A percentile compares a stretch with the other conserved stretches of the same genome.
These are phyloP conservation scores for Pristionchus exspectatus DNA, from an alignment of 2,888 invertebrate species.

Conservation along the genomic window DNA sequence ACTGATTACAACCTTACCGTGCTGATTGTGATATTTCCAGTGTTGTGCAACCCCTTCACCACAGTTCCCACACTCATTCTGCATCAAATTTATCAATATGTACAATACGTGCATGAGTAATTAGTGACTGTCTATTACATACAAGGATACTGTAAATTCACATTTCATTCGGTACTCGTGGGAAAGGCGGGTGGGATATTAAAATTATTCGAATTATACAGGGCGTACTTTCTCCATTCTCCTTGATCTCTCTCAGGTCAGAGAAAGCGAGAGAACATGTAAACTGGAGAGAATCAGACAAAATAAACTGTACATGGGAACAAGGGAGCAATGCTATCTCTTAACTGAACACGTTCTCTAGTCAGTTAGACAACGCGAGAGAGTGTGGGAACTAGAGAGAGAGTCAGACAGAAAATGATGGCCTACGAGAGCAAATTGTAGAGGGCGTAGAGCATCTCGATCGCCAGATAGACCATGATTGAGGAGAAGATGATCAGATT, in stretches of 20 bases:
- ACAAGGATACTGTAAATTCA: neutral
- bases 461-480: neutral
- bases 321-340: neutral
- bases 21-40: neutral
- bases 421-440: neutral
- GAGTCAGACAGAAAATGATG: neutral
- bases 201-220: neutral
- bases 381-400: neutral
- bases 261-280: too few species aligned
- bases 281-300: neutral
- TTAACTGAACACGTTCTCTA: neutral
- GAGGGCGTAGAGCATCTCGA: neutral
- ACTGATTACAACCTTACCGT: too few species aligned
- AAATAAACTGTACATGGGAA: neutral
- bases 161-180: neutral
- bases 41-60: neutral
- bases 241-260: neutral
- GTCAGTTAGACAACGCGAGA: too few species aligned
- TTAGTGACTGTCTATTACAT: neutral
- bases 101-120: neutral
- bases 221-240: neutral
- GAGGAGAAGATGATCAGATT: conserved; percentile 34
- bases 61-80: neutral
- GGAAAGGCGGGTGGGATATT: neutral
- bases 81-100: neutral